phyloP scores from a whole-genome alignment of 1,140 invertebrate species.

The Proctacanthus coquilletti region DNA sequence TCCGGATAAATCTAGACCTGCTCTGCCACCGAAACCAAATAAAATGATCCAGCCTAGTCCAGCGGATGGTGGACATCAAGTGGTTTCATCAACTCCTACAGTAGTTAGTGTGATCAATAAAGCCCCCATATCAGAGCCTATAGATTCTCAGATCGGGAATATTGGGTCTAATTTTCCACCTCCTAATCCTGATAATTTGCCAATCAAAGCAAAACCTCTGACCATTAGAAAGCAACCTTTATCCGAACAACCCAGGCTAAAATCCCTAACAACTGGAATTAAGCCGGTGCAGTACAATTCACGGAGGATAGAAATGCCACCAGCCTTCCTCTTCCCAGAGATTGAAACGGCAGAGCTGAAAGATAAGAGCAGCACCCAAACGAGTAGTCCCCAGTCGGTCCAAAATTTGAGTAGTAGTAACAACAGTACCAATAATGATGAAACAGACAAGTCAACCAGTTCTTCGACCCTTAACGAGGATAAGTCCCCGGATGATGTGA shows the following conservation, averaged over 20 bases:
- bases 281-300: slow-evolving; percentile 16
- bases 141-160: slow-evolving; percentile 14
- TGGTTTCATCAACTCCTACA: slow-evolving; percentile 2
- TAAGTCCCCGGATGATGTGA: slow-evolving; percentile 36
- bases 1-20: slow-evolving; percentile 41
- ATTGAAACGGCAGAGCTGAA: slow-evolving; percentile 34
- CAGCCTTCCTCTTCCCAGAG: slow-evolving; percentile 63
- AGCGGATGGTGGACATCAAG: too few species aligned
- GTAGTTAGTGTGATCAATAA: slow-evolving; percentile 11
- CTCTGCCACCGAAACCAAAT: slow-evolving; percentile 54
- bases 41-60: slow-evolving; percentile 15
- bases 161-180: slow-evolving; percentile 22
- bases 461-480: slow-evolving; percentile 31
- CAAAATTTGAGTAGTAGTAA: slow-evolving; percentile 5
- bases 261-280: slow-evolving; percentile 37
- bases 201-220: slow-evolving; percentile 61
- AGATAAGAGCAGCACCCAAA: slow-evolving; percentile 7
- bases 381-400: too few species aligned
- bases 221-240: slow-evolving; percentile 61
- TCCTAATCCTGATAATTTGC: slow-evolving; percentile 32
- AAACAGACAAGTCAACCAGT: slow-evolving; percentile 33
- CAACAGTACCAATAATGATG: slow-evolving; percentile 22
- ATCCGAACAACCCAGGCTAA: slow-evolving; percentile 57
- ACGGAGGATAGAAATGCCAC: slow-evolving; percentile 64
- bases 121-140: slow-evolving; percentile 10